Evolutionary conservation across 2,888 invertebrate genomes (phyloP).

Genomic region (Pseudococcus jackbeardsleyi): DNA sequence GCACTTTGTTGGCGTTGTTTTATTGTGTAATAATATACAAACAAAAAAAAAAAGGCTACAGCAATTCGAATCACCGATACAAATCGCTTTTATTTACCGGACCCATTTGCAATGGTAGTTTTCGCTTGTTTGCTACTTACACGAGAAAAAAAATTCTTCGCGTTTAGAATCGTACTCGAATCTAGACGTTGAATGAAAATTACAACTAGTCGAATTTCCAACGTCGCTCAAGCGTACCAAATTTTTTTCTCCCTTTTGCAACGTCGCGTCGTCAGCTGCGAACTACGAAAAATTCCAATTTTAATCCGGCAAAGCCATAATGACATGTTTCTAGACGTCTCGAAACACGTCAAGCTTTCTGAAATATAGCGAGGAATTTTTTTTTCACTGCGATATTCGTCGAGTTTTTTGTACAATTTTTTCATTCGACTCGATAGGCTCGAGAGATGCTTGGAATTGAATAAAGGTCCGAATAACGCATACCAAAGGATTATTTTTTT

Average conservation of each 20-base stretch:
- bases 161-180: too few relatives aligned
- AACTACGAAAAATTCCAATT: slow-evolving; percentile 27
- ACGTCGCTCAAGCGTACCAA: not conserved
- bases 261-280: not conserved
- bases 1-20: slow-evolving; percentile 1
- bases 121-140: not conserved
- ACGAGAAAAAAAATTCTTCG: not conserved
- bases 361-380: slow-evolving; percentile 24
- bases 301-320: not conserved
- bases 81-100: not conserved
- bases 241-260: not conserved
- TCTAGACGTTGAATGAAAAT: not conserved
- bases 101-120: not conserved
- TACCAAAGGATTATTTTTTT: slow-evolving; percentile 4
- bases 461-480: not conserved
- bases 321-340: slow-evolving; percentile 5
- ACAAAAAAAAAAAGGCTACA: not conserved
- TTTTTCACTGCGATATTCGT: not conserved
- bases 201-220: not conserved
- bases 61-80: not conserved
- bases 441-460: not conserved
- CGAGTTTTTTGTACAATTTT: not conserved
- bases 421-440: slow-evolving; percentile 3
- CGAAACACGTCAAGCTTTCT: not conserved
- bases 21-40: not conserved